Conservation (phyloP, 2,888 invertebrate genomes). For the Stenodema calcarata region DNA sequence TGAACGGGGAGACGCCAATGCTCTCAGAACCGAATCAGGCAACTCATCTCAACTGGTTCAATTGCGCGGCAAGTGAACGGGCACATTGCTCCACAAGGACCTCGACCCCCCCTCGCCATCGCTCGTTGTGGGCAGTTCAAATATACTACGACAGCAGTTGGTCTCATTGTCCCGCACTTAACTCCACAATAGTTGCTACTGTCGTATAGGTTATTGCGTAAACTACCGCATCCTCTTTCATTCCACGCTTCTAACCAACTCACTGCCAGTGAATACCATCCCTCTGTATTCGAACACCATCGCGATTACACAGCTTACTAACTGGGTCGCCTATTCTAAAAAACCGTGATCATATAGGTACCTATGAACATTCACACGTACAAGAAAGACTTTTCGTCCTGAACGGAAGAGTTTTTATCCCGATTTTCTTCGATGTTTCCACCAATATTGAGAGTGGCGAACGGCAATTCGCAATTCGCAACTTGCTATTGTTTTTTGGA, state of each 20-base stretch:
- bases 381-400: too few species aligned
- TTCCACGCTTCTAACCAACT: not conserved
- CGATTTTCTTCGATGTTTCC: too few species aligned
- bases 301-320: not conserved
- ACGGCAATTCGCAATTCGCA: too few species aligned
- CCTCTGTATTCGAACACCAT: not conserved
- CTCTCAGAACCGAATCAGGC: constrained; percentile 15
- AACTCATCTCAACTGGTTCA: constrained; percentile 30
- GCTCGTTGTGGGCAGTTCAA: not conserved
- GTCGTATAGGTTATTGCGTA: constrained; percentile 30
- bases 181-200: constrained; percentile 17
- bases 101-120: not conserved
- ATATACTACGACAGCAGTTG: not conserved
- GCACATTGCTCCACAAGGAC: not conserved
- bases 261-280: not conserved
- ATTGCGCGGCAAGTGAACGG: constrained; percentile 22
- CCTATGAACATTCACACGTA: too few species aligned
- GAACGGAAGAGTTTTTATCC: too few species aligned
- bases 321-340: too few species aligned
- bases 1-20: not conserved
- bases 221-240: constrained; percentile 13
- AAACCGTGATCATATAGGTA: too few species aligned
- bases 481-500: too few species aligned
- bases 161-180: constrained; percentile 33
- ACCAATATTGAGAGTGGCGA: too few species aligned